These are phyloP conservation scores for Caenorhabditis angaria DNA, from an alignment of 2,888 invertebrate species.

Conservation along the genomic window DNA sequence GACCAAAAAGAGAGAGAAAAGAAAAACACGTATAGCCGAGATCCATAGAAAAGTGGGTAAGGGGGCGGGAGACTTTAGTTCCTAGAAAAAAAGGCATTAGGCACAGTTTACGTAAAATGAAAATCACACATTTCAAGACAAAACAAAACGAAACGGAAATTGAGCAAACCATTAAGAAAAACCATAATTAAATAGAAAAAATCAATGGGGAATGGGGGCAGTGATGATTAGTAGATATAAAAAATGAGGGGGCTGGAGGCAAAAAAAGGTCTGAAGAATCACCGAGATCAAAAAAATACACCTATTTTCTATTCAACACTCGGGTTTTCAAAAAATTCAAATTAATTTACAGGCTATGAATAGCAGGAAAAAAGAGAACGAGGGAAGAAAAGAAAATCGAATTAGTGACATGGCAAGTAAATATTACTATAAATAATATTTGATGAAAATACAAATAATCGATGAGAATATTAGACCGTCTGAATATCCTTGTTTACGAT, in stretches of 20 bases:
- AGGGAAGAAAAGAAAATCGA: neutral
- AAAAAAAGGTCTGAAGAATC: neutral
- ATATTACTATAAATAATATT: neutral
- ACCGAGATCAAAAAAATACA: slow-evolving; percentile 1
- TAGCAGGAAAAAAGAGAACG: neutral
- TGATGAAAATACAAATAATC: neutral
- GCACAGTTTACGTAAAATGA: slow-evolving; percentile 8
- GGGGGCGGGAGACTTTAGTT: slow-evolving; percentile 3
- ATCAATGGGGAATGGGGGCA: slow-evolving; percentile 13
- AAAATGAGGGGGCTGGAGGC: too few species aligned
- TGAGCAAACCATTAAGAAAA: slow-evolving; percentile 6
- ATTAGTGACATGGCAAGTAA: neutral
- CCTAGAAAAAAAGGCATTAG: slow-evolving; percentile 20
- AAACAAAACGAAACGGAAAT: slow-evolving; percentile 18
- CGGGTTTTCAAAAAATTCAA: neutral
- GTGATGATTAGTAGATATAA: neutral
- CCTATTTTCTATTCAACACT: neutral
- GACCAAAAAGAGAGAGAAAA: neutral
- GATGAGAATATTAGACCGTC: slow-evolving; percentile 19
- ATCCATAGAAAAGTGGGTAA: slow-evolving; percentile 6
- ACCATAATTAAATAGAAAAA: slow-evolving; percentile 9
- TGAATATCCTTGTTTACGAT: slow-evolving; percentile 83
- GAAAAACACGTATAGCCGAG: neutral
- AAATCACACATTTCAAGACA: neutral
- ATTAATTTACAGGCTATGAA: neutral